Conservation (phyloP, 2,888 invertebrate genomes). For the Pollenia labialis region DNA sequence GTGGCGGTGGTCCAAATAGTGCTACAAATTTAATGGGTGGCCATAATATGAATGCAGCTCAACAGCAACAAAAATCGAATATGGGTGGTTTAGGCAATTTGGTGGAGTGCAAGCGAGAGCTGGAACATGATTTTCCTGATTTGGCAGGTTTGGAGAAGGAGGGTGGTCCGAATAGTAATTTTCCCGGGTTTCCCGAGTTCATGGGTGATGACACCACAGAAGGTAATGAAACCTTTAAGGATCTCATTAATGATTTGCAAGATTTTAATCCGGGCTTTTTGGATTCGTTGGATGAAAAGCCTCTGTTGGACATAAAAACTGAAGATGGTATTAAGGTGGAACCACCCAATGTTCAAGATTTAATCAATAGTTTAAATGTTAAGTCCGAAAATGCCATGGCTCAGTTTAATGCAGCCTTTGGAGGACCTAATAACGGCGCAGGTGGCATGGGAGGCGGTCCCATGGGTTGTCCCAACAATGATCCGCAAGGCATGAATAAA, state of each 20-base stretch:
- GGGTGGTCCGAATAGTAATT: constrained; percentile 89
- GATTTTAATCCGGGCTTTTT: constrained; percentile 92
- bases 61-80: constrained; percentile 77
- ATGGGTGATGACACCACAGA: constrained; percentile 93
- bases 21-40: constrained; percentile 81
- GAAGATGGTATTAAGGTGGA: constrained; percentile 84
- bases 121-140: constrained; percentile 94
- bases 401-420: constrained; percentile 82
- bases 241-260: constrained; percentile 94
- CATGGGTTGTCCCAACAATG: constrained; percentile 75
- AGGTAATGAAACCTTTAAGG: constrained; percentile 92
- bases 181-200: constrained; percentile 91
- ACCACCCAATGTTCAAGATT: constrained; percentile 83
- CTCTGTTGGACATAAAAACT: constrained; percentile 83
- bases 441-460: constrained; percentile 72
- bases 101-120: constrained; percentile 93
- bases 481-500: constrained; percentile 78
- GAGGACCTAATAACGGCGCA: constrained; percentile 75
- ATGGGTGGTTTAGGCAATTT: constrained; percentile 86
- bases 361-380: constrained; percentile 83
- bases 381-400: constrained; percentile 83
- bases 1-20: constrained; percentile 76
- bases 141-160: constrained; percentile 94
- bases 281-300: constrained; percentile 89
- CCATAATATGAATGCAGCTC: constrained; percentile 84